These are phyloP conservation scores for Megalops atlanticus DNA, from an alignment of 2,113 vertebrate genomes.

Conservation along the genomic window DNA sequence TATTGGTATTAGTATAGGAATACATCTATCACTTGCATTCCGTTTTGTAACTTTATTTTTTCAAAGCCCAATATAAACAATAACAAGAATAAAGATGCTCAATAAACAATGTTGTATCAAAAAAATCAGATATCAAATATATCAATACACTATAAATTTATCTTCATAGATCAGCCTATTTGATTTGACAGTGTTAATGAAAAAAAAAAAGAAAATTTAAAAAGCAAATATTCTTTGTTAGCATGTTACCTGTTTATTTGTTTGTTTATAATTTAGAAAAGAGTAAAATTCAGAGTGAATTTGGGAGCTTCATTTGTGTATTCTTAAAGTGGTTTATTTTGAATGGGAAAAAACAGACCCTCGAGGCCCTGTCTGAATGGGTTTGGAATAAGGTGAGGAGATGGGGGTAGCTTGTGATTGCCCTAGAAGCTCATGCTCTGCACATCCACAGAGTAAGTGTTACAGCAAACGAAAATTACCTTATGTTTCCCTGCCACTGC, in stretches of 20 bases:
- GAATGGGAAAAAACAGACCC: slow-evolving; percentile 18
- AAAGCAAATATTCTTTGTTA: no score
- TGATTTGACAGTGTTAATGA: no score
- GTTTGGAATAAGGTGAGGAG: slow-evolving; percentile 44
- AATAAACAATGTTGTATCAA: no score
- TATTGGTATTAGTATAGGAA: no score
- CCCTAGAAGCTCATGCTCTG: slow-evolving; percentile 32
- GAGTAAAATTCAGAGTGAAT: background rate
- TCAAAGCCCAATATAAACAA: no score
- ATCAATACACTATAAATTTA: no score
- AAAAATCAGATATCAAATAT: no score
- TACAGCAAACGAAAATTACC: slow-evolving; percentile 51
- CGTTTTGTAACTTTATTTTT: no score
- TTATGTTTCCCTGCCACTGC: slow-evolving; percentile 48
- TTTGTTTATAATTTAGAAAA: background rate
- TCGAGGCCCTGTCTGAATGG: slow-evolving; percentile 34
- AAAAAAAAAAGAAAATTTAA: no score
- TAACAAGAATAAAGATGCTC: no score
- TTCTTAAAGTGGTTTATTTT: slow-evolving; percentile 20
- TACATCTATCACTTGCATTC: no score
- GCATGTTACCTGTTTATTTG: background rate
- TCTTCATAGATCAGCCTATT: no score
- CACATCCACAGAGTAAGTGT: slow-evolving; percentile 38
- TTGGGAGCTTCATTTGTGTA: background rate
- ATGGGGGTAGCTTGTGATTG: slow-evolving; percentile 36